Conservation (phyloP, 1,140 invertebrate species). For the Homarus americanus region DNA sequence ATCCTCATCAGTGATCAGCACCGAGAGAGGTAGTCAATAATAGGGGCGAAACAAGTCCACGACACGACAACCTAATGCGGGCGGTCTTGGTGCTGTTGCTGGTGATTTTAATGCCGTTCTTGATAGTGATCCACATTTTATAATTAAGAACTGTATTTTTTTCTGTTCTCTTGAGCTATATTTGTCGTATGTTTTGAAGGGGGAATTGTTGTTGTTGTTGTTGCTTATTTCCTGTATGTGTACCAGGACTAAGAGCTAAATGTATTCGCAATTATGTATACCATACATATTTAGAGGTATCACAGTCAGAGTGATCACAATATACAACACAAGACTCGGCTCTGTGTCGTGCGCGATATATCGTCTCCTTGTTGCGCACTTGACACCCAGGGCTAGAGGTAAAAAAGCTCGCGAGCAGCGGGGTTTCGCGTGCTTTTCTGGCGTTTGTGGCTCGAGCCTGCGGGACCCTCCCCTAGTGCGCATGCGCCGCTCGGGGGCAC, state of each 20-base stretch:
- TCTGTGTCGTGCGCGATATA: constrained; percentile 59
- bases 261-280: too few relatives aligned
- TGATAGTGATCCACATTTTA: constrained; percentile 27
- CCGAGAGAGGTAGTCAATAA: not conserved
- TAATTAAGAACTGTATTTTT: not conserved
- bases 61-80: not conserved
- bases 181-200: too few relatives aligned
- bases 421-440: constrained; percentile 71
- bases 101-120: constrained; percentile 40
- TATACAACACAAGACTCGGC: not conserved
- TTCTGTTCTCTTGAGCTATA: too few relatives aligned
- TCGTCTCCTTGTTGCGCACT: constrained; percentile 67
- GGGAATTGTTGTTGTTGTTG: too few relatives aligned
- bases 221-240: too few relatives aligned
- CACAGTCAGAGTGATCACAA: too few relatives aligned
- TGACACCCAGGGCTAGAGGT: constrained; percentile 52
- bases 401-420: constrained; percentile 58
- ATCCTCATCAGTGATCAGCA: not conserved
- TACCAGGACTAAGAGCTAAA: too few relatives aligned
- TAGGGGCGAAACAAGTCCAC: too few relatives aligned
- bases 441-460: constrained; percentile 62
- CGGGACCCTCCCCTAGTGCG: constrained; percentile 50
- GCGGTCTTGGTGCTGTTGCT: not conserved
- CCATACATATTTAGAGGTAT: too few relatives aligned
- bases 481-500: constrained; percentile 65